phyloP scores from a whole-genome alignment of 1,140 invertebrate genomes.

The Psilanteris sp. region DNA sequence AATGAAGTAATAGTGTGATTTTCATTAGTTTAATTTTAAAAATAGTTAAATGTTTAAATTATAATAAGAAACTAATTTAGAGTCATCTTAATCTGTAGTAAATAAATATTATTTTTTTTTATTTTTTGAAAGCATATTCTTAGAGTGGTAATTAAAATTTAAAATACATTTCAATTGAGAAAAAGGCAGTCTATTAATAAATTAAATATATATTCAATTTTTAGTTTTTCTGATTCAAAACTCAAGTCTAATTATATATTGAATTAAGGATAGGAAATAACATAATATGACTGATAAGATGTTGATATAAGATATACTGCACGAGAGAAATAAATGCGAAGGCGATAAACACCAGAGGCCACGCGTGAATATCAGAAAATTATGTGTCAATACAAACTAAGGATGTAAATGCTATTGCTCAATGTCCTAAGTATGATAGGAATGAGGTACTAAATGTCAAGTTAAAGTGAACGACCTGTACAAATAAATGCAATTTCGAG shows the following conservation, averaged over 20 bases:
- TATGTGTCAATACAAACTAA: constrained; percentile 54
- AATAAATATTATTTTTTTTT: too few relatives aligned
- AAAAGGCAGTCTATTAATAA: too few relatives aligned
- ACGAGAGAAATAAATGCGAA: constrained; percentile 47
- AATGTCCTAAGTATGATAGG: constrained; percentile 42
- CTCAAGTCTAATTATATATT: constrained; percentile 19
- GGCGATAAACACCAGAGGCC: constrained; percentile 58
- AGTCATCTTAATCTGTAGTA: too few relatives aligned
- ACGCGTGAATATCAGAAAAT: constrained; percentile 62
- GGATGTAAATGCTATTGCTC: constrained; percentile 49
- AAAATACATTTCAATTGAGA: too few relatives aligned
- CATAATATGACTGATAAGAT: constrained; percentile 54
- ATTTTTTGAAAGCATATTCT: too few relatives aligned
- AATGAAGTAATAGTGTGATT: too few relatives aligned
- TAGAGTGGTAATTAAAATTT: too few relatives aligned
- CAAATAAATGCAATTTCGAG: too few relatives aligned
- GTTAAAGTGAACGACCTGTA: background rate
- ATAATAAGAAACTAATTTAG: too few relatives aligned
- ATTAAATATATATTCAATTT: too few relatives aligned
- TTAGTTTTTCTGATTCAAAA: background rate
- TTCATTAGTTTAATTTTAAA: too few relatives aligned
- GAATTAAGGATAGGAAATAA: constrained; percentile 26
- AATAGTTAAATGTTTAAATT: too few relatives aligned
- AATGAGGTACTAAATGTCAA: constrained; percentile 49
- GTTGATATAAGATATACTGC: constrained; percentile 36